Conservation (phyloP, 2,113 vertebrate species). For the Phainopepla nitens region DNA sequence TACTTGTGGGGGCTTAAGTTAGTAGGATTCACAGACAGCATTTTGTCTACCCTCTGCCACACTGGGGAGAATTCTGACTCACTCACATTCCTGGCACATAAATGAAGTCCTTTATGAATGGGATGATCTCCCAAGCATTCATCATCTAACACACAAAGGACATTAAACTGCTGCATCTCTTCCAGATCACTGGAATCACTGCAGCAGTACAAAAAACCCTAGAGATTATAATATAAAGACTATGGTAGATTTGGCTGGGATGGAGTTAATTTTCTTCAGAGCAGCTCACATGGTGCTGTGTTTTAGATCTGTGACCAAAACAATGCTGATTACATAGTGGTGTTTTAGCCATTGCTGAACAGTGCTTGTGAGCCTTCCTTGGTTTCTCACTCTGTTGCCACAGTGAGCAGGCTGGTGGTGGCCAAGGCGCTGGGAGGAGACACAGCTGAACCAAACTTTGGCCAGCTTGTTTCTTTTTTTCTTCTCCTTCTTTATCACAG, state of each 20-base stretch:
- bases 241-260: neutral
- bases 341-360: neutral
- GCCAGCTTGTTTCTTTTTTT: neutral
- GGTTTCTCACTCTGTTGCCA: neutral
- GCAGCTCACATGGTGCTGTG: neutral
- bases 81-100: neutral
- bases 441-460: neutral
- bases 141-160: neutral
- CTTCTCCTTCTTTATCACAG: neutral
- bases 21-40: neutral
- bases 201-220: neutral
- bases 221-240: neutral
- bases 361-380: neutral
- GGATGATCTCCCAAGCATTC: neutral
- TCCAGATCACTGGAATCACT: neutral
- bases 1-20: neutral
- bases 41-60: neutral
- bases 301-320: neutral
- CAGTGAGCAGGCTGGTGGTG: neutral
- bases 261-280: neutral
- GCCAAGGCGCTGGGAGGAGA: neutral
- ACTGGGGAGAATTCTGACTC: neutral
- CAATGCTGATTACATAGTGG: accelerated
- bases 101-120: neutral
- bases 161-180: neutral